Base-by-base conservation (phyloP, 2,888 invertebrate species). In the Nemotelus nigrinus region DNA sequence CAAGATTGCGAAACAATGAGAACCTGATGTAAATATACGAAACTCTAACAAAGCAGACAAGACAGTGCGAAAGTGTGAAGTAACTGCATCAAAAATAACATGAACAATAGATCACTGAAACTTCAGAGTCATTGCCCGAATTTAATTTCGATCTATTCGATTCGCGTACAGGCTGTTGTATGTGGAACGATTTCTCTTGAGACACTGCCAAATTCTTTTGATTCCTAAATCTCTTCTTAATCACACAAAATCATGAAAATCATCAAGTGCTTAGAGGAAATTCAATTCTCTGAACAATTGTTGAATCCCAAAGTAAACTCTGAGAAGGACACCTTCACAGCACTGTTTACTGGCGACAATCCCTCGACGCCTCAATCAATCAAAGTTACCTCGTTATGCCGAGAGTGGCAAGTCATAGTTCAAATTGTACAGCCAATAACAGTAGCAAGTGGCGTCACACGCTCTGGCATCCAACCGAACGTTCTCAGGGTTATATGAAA, bases 271-370 rank as follows among this genome's bases (percentile, higher is more conserved):
- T 71, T 71, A 71, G 41, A n/a, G 71, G 57, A 68, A 71, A 71
- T 71, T 71, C 71, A 71, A 71, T 71, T 71, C 71, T 71, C 71
- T 7, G 58, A 71, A 71, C 71, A 71, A 71, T 71, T 55, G 71
- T 57, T 71, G 71, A 71, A 71, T 71, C 71, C 71, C 71, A 71
- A 71, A 57, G 58, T 10, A 44, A 71, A 7, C 6, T n/a, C 55
- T 43, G 47, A 44, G n/a, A 3, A 70, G 6, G 53, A 10, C 55
- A 45, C 45, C 57, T 53, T 43, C 71, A 57, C 10, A 45, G 67
- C 44, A 41, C 25, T 70, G 43, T 55, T 44, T 5, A 43, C 6
- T 6, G 41, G 57, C 47, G 45, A 45, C 47, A 67, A 60, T 68
- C 71, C 71, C 71, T 25, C n/a, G 71, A 57, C 57, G 55, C 55